phyloP scores from a whole-genome alignment of 2,797 vertebrate species.

The Acomys russatus region DNA sequence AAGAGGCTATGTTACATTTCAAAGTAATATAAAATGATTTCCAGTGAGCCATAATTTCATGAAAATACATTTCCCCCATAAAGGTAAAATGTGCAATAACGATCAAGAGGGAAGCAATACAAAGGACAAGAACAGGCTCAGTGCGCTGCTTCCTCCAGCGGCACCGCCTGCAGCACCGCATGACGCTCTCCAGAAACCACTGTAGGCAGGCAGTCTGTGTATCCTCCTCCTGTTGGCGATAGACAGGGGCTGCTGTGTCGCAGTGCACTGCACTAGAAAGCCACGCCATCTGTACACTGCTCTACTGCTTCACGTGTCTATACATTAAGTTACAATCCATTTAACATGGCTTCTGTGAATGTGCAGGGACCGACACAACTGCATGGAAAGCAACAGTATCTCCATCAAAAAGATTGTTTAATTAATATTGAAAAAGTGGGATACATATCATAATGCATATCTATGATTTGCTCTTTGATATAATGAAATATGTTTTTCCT shows the following conservation, averaged over 20 bases:
- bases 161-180: not conserved
- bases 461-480: constrained; percentile 39
- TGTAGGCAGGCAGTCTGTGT: not conserved
- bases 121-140: not conserved
- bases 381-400: not conserved
- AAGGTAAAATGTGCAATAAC: constrained; percentile 9
- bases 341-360: not conserved
- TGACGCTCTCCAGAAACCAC: not conserved
- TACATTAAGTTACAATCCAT: not conserved
- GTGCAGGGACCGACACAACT: not conserved
- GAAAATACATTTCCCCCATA: not conserved
- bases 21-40: constrained; percentile 31
- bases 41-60: constrained; percentile 45
- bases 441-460: not conserved
- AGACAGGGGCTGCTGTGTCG: not conserved
- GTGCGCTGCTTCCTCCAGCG: not conserved
- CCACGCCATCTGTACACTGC: not conserved
- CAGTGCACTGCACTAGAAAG: not conserved
- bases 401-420: constrained; percentile 33
- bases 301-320: not conserved
- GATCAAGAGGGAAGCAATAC: not conserved
- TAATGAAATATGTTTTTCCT: not conserved
- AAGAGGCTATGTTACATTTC: not conserved
- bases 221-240: not conserved
- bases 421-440: not conserved